A percentile compares a stretch with the other conserved stretches of the same genome.
Evolutionary conservation across 2,113 vertebrate genomes (phyloP).

Genomic region (Mionectes macconnelli): DNA sequence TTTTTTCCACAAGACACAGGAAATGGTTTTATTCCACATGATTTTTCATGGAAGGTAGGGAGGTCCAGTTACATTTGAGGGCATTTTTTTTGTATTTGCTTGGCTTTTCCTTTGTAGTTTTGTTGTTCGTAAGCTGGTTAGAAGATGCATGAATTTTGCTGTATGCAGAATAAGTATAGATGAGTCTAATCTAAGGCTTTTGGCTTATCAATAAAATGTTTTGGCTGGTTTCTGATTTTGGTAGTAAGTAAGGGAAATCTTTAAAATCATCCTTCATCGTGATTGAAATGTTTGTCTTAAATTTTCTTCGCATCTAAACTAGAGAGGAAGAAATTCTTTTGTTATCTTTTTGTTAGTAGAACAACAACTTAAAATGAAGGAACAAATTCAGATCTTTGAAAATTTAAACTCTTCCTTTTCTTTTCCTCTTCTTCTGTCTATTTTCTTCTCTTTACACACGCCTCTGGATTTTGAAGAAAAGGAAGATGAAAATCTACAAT

Average conservation of each 20-base stretch:
- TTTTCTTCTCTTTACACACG: not conserved
- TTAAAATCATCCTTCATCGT: not conserved
- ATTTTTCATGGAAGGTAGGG: not conserved
- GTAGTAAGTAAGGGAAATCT: not conserved
- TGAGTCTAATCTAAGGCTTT: not conserved
- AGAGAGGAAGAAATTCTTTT: not conserved
- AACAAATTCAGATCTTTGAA: not conserved
- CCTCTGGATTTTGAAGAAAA: not conserved
- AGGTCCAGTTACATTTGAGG: not conserved
- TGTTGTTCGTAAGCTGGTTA: not conserved
- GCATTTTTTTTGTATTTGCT: not conserved
- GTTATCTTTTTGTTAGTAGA: not conserved
- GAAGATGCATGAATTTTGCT: not conserved
- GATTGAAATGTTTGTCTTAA: conserved; percentile 12
- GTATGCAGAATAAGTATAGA: not conserved
- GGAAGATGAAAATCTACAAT: not conserved
- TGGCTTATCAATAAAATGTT: not conserved
- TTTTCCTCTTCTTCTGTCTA: not conserved
- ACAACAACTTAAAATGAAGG: not conserved
- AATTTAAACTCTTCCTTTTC: not conserved
- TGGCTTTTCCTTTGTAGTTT: not conserved
- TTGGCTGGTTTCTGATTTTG: not conserved
- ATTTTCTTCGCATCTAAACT: not conserved
- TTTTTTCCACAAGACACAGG: not conserved
- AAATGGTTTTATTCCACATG: not conserved